A percentile compares a stretch with the other conserved stretches of the same genome.
phyloP scores from a whole-genome alignment of 2,113 vertebrate species.

The Montifringilla adamsi region DNA sequence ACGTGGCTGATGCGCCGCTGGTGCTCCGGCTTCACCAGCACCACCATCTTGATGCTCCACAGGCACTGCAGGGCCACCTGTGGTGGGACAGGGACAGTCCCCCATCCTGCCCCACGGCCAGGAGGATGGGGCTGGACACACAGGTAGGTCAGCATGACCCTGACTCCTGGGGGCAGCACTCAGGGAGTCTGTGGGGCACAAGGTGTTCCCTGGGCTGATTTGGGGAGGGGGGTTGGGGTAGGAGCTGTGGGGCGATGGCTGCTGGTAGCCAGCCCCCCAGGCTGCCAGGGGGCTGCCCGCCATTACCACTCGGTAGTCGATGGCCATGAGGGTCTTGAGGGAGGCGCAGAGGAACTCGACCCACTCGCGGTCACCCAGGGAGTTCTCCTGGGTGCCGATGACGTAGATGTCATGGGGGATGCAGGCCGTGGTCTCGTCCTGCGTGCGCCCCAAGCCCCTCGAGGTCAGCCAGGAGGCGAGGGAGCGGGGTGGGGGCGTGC shows the following conservation, averaged over 20 bases:
- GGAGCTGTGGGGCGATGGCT: neutral
- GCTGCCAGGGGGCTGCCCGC: neutral
- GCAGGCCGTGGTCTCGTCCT: slow-evolving; percentile 74
- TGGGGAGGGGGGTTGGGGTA: neutral
- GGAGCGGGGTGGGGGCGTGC: slow-evolving; percentile 76
- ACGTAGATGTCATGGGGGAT: slow-evolving; percentile 86
- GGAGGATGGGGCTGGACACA: fast-evolving
- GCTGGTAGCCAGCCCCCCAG: neutral
- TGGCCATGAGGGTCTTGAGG: slow-evolving; percentile 76
- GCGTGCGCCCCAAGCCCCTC: slow-evolving; percentile 77
- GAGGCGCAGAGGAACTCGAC: slow-evolving; percentile 79
- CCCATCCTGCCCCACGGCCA: fast-evolving
- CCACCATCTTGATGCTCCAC: slow-evolving; percentile 86
- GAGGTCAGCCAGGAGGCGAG: slow-evolving; percentile 84
- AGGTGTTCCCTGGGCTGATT: neutral
- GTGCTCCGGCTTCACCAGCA: slow-evolving; percentile 83
- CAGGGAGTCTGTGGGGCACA: fast-evolving
- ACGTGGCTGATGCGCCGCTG: slow-evolving; percentile 80
- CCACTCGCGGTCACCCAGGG: slow-evolving; percentile 87
- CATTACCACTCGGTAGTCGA: slow-evolving; percentile 82
- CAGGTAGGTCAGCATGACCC: neutral
- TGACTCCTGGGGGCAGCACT: neutral
- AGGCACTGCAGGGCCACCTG: slow-evolving; percentile 87
- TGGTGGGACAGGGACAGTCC: neutral
- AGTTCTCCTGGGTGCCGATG: slow-evolving; percentile 87